A percentile compares a stretch with the other conserved stretches of the same genome.
Conservation (phyloP, 2,888 invertebrate species). For the Cylloceria caligata region DNA sequence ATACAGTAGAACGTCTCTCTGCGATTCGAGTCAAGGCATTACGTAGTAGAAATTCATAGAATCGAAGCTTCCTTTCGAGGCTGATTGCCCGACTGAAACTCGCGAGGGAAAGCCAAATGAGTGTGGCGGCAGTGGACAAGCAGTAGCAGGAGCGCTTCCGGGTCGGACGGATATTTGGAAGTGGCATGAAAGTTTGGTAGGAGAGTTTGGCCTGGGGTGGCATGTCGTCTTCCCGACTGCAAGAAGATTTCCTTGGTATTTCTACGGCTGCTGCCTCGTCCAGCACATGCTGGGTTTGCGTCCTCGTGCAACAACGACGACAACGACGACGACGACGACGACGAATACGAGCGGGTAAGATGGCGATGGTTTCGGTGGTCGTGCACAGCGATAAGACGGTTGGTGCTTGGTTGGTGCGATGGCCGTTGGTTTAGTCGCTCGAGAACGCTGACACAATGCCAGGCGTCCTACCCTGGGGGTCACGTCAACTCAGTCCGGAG, state of each 20-base stretch:
- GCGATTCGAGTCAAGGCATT: constrained; percentile 3
- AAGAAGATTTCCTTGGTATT: constrained; percentile 79
- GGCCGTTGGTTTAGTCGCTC: constrained; percentile 66
- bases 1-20: background rate
- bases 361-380: constrained; percentile 49
- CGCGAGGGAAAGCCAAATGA: constrained; percentile 59
- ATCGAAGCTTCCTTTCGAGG: constrained; percentile 64
- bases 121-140: constrained; percentile 67
- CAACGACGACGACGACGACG: constrained; percentile 2
- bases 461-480: constrained; percentile 74
- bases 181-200: constrained; percentile 71
- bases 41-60: constrained; percentile 47
- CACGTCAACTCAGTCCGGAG: constrained; percentile 74
- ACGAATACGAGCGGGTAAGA: constrained; percentile 35
- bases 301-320: constrained; percentile 23
- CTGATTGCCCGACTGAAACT: constrained; percentile 71
- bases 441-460: constrained; percentile 78
- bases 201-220: constrained; percentile 69
- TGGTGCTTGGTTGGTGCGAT: constrained; percentile 28
- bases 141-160: constrained; percentile 11
- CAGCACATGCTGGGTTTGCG: constrained; percentile 31
- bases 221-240: constrained; percentile 74
- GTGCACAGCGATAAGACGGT: constrained; percentile 24
- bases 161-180: constrained; percentile 72
- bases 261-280: constrained; percentile 31